These are phyloP conservation scores for Choreutis nemorana DNA, from an alignment of 2,888 invertebrate species.

Conservation along the genomic window DNA sequence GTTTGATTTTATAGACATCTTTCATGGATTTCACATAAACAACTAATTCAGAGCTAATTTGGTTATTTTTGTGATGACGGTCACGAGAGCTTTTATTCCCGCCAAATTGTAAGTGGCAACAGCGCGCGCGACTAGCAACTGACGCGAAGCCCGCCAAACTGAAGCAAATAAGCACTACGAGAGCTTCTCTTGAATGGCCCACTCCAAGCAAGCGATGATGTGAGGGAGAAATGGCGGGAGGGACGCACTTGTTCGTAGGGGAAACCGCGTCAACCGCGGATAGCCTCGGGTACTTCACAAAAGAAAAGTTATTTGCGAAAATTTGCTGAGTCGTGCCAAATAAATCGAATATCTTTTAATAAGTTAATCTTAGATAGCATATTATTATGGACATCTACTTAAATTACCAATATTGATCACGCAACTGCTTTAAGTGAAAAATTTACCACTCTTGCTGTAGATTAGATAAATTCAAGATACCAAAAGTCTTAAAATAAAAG, in stretches of 20 bases:
- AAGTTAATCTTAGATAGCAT: too few relatives aligned
- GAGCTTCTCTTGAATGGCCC: constrained; percentile 63
- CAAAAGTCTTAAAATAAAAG: too few relatives aligned
- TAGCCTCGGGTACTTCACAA: constrained; percentile 62
- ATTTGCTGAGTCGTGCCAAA: constrained; percentile 33
- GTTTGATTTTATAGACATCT: constrained; percentile 18
- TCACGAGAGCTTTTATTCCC: constrained; percentile 35
- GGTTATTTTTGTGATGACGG: constrained; percentile 14
- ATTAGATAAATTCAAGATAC: too few relatives aligned
- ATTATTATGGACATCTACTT: too few relatives aligned
- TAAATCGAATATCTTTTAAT: constrained; percentile 27
- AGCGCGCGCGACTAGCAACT: constrained; percentile 36
- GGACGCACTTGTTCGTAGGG: constrained; percentile 58
- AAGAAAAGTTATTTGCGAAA: constrained; percentile 63
- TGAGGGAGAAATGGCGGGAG: constrained; percentile 59
- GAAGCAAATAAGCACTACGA: constrained; percentile 43
- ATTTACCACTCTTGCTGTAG: too few relatives aligned
- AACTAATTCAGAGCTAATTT: constrained; percentile 10
- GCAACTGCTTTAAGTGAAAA: too few relatives aligned
- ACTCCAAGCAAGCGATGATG: too few relatives aligned
- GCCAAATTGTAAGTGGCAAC: constrained; percentile 32
- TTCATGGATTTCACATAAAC: constrained; percentile 11
- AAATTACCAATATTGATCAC: too few relatives aligned
- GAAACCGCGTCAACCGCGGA: constrained; percentile 58
- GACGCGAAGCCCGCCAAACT: constrained; percentile 59